Base-by-base conservation (phyloP, 2,113 vertebrate genomes). In the Melanocharis versteri region DNA sequence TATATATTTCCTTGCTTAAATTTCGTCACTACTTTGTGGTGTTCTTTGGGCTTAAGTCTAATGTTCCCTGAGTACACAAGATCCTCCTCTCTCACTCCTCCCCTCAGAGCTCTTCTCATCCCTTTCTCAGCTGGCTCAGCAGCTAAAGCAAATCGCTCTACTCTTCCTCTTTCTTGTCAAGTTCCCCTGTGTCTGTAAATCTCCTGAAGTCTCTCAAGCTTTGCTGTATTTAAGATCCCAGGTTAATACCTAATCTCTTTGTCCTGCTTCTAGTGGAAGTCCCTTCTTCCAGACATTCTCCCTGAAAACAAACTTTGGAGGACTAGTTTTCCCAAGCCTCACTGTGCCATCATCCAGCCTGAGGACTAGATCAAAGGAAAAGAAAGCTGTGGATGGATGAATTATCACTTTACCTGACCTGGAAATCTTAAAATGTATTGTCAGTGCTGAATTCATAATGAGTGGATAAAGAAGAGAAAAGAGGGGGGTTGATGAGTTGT, bases 191-290 rank as follows among this genome's bases (percentile, higher is more conserved):
- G 2, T 62, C 57, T 94, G 65, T 27, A 15, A 68, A 85, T 90
- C 88, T 76, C 92, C 79, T 30, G 75, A 86, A 91, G 60, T 82
- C 84, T 76, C 53, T 80, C 42, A 60, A 65, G 78, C 53, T 85
- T 64, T 95, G 48, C 70, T 53, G 48, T 85, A n/a, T 84, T 91
- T 85, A 91, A 87, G 37, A 72, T 79, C 40, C 37, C 82, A 53
- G 20, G 44, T 91, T 94, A 95, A 93, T 69, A 65, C 22, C 28
- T 85, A 76, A 85, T 75, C 61, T 72, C 58, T 87, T 76, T 85
- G 81, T 82, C 70, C 66, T 76, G 44, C 44, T 92, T 72, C 24
- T 65, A 39, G 31, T 80, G 58, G 47, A 92, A 83, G 28, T 79
- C 15, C 91, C 45, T 45, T 85, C 75, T 94, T 90, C 45, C 50